Base-by-base conservation (phyloP, 2,888 invertebrate species). In the Lagria hirta region DNA sequence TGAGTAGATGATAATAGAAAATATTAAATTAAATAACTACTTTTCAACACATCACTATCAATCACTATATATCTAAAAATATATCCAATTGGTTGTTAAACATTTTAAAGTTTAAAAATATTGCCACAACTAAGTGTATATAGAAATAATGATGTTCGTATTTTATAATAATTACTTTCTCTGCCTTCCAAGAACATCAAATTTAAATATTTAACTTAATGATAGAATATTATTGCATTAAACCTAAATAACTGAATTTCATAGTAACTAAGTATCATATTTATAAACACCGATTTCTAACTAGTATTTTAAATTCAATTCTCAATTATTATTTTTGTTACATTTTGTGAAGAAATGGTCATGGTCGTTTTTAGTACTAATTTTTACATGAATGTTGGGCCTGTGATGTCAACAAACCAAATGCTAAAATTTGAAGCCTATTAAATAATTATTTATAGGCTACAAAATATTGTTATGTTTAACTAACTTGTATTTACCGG, bases 391-490 rank as follows among this genome's bases (percentile, higher is more conserved):
- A 48, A 44, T 52, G 62, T 61, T 67, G 62, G 64, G 60, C 62
- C 64, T 61, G 65, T 65, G 66, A 65, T 66, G 62, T 66, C 62
- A 60, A 64, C 60, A 61, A 54, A 58, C 55, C 54, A 60, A 60
- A 62, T 57, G 56, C 55, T 60, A 58, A 50, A 51, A 50, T 60
- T 58, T 58, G 52, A 60, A 58, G 58, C 57, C 62, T 64, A 65
- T 62, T 59, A 54, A 56, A 58, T 61, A 52, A 45, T 54, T 61
- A 62, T 64, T 60, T 60, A 63, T 60, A 58, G 61, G 64, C 61
- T 58, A 61, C 60, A 61, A 60, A 65, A 68, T 65, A 66, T 69
- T 69, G 69, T 70, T 70, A 69, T 67, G 65, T 67, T 69, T 67
- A 69, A 68, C 62, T 66, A 61, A 67, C 66, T 66, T 68, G 66